Percentiles rank a stretch among this genome's conserved stretches.
Evolutionary conservation across 2,113 vertebrate genomes (phyloP).

Genomic region (Callospermophilus lateralis): DNA sequence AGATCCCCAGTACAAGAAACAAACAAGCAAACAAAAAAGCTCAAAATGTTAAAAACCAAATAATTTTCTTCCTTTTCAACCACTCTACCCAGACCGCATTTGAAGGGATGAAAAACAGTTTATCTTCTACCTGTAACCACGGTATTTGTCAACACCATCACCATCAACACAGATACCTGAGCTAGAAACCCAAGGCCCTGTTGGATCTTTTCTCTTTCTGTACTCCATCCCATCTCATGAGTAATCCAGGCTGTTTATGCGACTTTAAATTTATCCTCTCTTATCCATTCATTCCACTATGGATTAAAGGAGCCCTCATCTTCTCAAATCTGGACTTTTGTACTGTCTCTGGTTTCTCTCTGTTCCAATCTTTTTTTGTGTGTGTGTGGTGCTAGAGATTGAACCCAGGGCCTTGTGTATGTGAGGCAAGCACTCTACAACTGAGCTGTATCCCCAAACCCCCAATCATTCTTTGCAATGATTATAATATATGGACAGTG

Average conservation of each 20-base stretch:
- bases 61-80: neutral
- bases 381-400: no score
- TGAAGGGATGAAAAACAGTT: neutral
- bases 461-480: neutral
- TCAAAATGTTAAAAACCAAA: slow-evolving; percentile 18
- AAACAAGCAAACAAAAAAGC: no score
- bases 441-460: no score
- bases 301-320: neutral
- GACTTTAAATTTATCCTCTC: neutral
- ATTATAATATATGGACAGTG: neutral
- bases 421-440: no score
- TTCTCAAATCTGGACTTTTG: neutral
- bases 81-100: neutral
- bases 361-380: neutral
- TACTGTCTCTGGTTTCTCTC: neutral
- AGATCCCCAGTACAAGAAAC: no score
- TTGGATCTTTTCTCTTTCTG: neutral
- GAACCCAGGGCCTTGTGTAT: no score
- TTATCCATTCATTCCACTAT: neutral
- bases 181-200: neutral
- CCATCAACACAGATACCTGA: neutral
- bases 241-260: neutral
- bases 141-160: neutral
- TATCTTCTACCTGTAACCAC: neutral
- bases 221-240: no score